Percentiles rank a stretch among this genome's conserved stretches.
Evolutionary conservation across 2,113 vertebrate species (phyloP).

Genomic region (Dasyprocta punctata): DNA sequence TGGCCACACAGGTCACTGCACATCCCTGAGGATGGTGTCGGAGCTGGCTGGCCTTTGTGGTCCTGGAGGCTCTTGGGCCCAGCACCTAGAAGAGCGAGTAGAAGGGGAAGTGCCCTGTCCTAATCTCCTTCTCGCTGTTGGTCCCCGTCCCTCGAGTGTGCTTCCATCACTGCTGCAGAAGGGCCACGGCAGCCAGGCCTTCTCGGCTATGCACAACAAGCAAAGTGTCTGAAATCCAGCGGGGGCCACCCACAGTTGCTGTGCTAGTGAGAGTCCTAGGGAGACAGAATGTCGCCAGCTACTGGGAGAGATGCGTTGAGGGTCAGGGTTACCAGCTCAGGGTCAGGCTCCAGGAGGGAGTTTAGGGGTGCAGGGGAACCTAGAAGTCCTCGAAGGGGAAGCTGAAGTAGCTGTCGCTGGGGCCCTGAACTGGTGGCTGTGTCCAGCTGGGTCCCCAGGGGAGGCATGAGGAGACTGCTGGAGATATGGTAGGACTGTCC

Average conservation of each 20-base stretch:
- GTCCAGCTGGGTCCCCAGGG: not conserved
- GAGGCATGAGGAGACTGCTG: too few relatives aligned
- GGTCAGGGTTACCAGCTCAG: accelerated
- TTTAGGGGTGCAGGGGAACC: not conserved
- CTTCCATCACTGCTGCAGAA: not conserved
- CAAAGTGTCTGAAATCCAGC: too few relatives aligned
- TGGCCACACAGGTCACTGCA: not conserved
- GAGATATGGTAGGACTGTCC: not conserved
- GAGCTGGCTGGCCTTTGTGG: not conserved
- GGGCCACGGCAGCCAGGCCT: accelerated
- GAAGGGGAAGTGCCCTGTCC: not conserved
- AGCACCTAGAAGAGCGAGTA: too few relatives aligned
- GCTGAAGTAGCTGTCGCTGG: not conserved
- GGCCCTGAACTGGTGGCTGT: not conserved
- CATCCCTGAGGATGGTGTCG: too few relatives aligned
- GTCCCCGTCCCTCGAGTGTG: not conserved
- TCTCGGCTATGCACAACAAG: not conserved
- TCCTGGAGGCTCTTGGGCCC: not conserved
- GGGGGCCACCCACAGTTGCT: accelerated
- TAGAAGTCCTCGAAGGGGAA: too few relatives aligned
- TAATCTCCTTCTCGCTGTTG: accelerated
- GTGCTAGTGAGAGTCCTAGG: not conserved
- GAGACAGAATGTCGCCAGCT: accelerated
- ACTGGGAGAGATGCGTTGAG: accelerated
- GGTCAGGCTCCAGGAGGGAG: not conserved